Base-by-base conservation (phyloP, 1,140 invertebrate genomes). In the Chionoecetes opilio region DNA sequence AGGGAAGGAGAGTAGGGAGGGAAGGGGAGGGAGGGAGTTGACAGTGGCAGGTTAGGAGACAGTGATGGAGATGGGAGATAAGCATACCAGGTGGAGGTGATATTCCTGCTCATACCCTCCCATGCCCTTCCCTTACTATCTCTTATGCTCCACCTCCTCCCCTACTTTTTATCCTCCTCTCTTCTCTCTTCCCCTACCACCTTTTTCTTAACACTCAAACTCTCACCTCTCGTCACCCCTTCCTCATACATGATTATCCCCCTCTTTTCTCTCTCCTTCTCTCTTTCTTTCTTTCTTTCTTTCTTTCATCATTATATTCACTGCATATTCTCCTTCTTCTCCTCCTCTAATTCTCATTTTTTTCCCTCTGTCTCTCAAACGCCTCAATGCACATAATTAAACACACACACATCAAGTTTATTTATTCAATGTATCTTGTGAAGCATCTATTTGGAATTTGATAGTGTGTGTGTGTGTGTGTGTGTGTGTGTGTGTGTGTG, bases 21-120 rank as follows among this genome's bases (percentile, higher is more conserved):
- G 26, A 41, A n/a, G 14, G 87, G 14, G 87, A 38, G 87, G 14
- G 87, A 41, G 87, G 34, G 37, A 89, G 35, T 34, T 26, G 87
- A 89, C 29, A 38, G 87, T 32, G 37, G 26, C n/a, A 41, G 35
- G 32, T 34, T 6, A 26, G 32, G 29, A 86, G 84, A 21, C 14
- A 86, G 84, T 35, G 84, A 29, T 34, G 85, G 85, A 37, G 29
- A 26, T 87, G 85, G 85, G 85, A 26, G 34, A 87, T 35, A 26
- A 35, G 32, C 32, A 26, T 37, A 6, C 3, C 85, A 9, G 0
- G 85, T 34, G 85, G 32, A 34, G 85, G 85, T 35, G 46, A 14
- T 53, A 53, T 53, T 53, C 31, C n/a, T 26, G 6, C 26, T 34
- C 82, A n/a, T 26, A 6, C 82, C 82, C 82, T 26, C 82, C 82